phyloP scores from a whole-genome alignment of 2,113 vertebrate species.

The Erythrolamprus reginae region DNA sequence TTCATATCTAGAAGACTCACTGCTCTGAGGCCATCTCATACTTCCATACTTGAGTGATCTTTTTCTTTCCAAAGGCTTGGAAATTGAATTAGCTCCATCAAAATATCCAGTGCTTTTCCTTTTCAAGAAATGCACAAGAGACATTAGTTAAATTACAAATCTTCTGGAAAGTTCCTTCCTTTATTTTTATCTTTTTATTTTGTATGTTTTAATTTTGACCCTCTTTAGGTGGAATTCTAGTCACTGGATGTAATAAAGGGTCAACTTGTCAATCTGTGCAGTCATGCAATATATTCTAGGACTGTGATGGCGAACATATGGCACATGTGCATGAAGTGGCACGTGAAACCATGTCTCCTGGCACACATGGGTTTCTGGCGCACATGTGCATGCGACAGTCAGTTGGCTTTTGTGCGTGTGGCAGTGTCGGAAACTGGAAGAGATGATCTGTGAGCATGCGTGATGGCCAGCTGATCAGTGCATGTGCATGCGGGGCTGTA shows the following conservation, averaged over 20 bases:
- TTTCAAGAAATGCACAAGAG: not conserved
- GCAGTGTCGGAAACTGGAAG: no score
- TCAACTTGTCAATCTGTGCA: not conserved
- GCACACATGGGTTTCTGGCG: no score
- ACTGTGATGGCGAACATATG: not conserved
- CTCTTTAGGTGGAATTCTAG: not conserved
- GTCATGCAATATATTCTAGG: not conserved
- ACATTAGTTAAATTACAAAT: not conserved
- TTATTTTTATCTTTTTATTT: not conserved
- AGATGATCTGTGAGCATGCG: no score
- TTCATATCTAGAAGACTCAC: not conserved
- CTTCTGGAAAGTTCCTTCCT: not conserved
- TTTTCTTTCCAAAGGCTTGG: not conserved
- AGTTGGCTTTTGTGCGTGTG: no score
- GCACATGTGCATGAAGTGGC: no score
- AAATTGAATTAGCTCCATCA: not conserved
- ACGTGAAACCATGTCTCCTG: no score
- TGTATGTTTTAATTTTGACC: not conserved
- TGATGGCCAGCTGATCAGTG: no score
- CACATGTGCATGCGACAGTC: no score
- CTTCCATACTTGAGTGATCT: not conserved
- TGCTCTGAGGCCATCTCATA: not conserved
- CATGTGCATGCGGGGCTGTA: no score
- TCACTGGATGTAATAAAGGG: not conserved
- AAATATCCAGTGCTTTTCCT: not conserved